Evolutionary conservation across 2,888 invertebrate genomes (phyloP), one percentile per base, ranked within the genome.

Genomic region (Sesia bembeciformis): DNA sequence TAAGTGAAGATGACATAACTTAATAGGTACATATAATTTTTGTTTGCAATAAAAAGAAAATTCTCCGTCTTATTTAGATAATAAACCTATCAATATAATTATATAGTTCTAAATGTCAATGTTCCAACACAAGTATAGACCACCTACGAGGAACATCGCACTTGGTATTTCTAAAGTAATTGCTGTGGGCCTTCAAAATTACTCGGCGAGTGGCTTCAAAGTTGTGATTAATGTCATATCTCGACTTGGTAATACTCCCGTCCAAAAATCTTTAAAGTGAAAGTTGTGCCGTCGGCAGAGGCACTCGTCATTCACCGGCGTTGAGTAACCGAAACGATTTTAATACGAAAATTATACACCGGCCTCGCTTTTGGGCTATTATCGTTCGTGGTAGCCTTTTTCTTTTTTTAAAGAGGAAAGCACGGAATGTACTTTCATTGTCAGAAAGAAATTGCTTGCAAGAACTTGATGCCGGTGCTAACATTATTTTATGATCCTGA

Each of bases 181-280:
- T 46, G 23, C 46, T 4, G n/a, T 46, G 46, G n/a, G 5, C n/a
- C 46, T 46, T 8, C 46, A 51, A 56, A 55, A 52, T 54, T 57
- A 52, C n/a, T 8, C 51, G 51, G 55, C 50, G 40, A 43, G n/a
- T n/a, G n/a, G 51, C 55, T 59, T 56, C 55, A 51, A 55, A 54
- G 57, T 56, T 51, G 56, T 57, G 59, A 64, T 68, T 62, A 63
- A 63, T 64, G 62, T 65, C 62, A 66, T 68, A 63, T 58, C 60
- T 60, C 58, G 63, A 66, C 57, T n/a, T 66, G 62, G 66, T 61
- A 64, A 60, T 62, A 66, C 65, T 67, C 68, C 49, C 76, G 68
- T 69, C 76, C 78, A 77, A 86, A 87, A 82, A 82, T 76, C 64
- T 72, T 78, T 77, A 72, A 84, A 88, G 88, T 88, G 88, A 88